Base-by-base conservation (phyloP, 2,113 vertebrate genomes). In the Tricholaema leucomelas region DNA sequence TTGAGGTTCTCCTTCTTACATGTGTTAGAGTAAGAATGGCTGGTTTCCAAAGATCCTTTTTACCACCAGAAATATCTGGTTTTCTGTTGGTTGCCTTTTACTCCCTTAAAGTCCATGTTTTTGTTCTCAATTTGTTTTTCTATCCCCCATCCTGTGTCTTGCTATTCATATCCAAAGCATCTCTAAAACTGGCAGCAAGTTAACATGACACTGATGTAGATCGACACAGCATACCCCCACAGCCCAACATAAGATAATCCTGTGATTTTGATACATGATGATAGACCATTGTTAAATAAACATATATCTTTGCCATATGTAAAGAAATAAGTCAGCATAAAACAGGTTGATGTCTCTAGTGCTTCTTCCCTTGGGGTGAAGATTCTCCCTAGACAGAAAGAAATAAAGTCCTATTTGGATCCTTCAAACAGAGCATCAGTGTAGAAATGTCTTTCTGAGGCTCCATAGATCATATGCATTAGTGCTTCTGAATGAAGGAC, bases 31-130 rank as follows among this genome's bases (percentile, higher is more conserved):
- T 46, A 87, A 74, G 42, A 89, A 91, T 77, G 78, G 52, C 74
- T 87, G 9, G 3, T 82, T 91, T 91, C 81, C 93, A 91, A 77
- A 87, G 18, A 14, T 38, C 27, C 78, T 89, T 92, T 87, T 90
- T 52, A 78, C 66, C 24, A 50, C 19, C 9, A 54, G 63, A 52
- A 76, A 63, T 88, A 86, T 84, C 54, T 86, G 17, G 20, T 93
- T 88, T 76, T 50, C 28, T 81, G 30, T 81, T 33, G 66, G 36
- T 81, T 92, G 40, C 20, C 11, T 90, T 85, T 81, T 77, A 46
- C 27, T 84, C 50, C 30, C 20, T 72, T 61, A 59, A 55, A 28
- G 27, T 31, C 27, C 54, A 17, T 30, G 28, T 17, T 30, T 55
- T 82, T 80, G 20, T 67, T 83, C 30, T 89, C 56, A 67, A n/a